phyloP scores from a whole-genome alignment of 2,888 invertebrate genomes.

The Blera fallax region DNA sequence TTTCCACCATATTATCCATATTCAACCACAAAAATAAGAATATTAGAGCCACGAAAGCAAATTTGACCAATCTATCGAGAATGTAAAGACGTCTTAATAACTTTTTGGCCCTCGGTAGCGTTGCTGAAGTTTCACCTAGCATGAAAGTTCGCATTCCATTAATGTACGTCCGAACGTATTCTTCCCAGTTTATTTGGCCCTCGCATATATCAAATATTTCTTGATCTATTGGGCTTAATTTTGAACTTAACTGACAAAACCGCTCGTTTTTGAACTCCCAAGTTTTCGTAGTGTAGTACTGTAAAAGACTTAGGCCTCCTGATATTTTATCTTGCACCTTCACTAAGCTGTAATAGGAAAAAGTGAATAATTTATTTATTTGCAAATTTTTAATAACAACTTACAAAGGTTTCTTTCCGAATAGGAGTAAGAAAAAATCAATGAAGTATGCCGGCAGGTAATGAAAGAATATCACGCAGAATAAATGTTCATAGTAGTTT shows the following conservation, averaged over 20 bases:
- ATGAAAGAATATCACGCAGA: conserved; percentile 88
- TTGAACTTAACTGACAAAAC: conserved; percentile 83
- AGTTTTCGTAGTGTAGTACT: conserved; percentile 89
- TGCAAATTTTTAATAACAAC: conserved; percentile 77
- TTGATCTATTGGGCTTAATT: conserved; percentile 83
- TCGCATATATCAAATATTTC: conserved; percentile 85
- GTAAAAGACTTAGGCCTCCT: conserved; percentile 85
- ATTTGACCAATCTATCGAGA: conserved; percentile 81
- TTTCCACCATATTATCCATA: conserved; percentile 77
- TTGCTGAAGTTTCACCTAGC: conserved; percentile 90
- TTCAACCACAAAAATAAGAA: conserved; percentile 80
- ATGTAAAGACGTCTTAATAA: conserved; percentile 82
- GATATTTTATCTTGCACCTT: conserved; percentile 84
- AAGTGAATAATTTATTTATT: background rate
- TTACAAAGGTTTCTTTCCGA: conserved; percentile 91
- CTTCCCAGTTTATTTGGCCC: conserved; percentile 84
- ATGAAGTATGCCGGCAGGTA: conserved; percentile 90
- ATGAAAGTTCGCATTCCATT: conserved; percentile 92
- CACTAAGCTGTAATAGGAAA: conserved; percentile 83
- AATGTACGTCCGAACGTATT: conserved; percentile 87
- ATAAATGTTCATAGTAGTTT: conserved; percentile 85
- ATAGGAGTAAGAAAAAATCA: conserved; percentile 86
- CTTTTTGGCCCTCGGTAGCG: conserved; percentile 86
- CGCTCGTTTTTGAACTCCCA: conserved; percentile 90
- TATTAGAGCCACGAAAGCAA: conserved; percentile 76